Base-by-base conservation (phyloP, 1,140 invertebrate genomes). In the Schlechtendalia chinensis region DNA sequence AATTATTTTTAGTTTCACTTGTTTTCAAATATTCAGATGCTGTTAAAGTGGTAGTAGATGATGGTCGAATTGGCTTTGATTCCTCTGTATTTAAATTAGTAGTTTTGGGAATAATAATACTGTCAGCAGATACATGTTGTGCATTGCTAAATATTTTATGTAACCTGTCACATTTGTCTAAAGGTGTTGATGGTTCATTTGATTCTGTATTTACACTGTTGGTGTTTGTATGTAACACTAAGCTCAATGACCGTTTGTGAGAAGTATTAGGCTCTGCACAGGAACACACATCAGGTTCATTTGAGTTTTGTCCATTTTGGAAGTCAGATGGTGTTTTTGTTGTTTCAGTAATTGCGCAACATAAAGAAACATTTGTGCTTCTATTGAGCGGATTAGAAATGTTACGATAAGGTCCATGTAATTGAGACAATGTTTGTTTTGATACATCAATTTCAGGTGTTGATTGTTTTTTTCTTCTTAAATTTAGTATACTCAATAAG, bases 1-100 rank as follows among this genome's bases (percentile, higher is more conserved):
- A 91, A 10, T 88, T 88, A 81, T 83, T 82, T 80, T 82, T 65
- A 65, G 22, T 29, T 81, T 80, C 63, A 59, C 22, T 59, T 81
- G 75, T 22, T 71, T 59, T 58, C 79, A 81, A 32, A 63, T 50
- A n/a, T 82, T 27, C 83, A 83, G 17, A 82, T 83, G 56, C 74
- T 81, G 67, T 69, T 47, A 50, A 58, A 24, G 58, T 71, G 54
- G 24, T 63, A 5, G 54, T 59, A 39, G 72, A 65, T 39, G 32
- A 67, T 59, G 81, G 72, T 29, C 50, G 75, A 82, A 71, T 65
- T 50, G 53, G 56, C n/a, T 58, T 72, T 50, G 16, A 71, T 32
- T 80, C 63, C 67, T n/a, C 22, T 75, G 32, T 79, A 59, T 77
- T 59, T 24, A 45, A 59, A 59, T 14, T 59, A 10, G 54, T 65